These are phyloP conservation scores for Argyrosomus regius DNA, from an alignment of 2,797 vertebrate genomes.

Conservation along the genomic window DNA sequence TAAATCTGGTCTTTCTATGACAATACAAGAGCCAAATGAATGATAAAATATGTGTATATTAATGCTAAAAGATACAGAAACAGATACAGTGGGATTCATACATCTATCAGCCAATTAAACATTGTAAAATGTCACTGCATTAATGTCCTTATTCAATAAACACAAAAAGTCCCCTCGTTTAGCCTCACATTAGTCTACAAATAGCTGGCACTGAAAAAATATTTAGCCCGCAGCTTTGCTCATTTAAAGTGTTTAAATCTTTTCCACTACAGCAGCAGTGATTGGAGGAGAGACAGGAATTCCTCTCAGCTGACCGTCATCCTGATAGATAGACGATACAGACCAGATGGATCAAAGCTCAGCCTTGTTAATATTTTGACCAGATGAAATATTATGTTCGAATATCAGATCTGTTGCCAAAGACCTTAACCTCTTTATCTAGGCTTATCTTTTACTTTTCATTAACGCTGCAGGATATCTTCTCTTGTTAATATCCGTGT, in stretches of 20 bases:
- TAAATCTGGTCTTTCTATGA: background rate
- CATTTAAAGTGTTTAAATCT: constrained; percentile 28
- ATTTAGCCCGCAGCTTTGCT: constrained; percentile 43
- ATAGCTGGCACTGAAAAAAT: constrained; percentile 30
- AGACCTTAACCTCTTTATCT: background rate
- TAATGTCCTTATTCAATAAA: background rate
- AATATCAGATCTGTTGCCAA: constrained; percentile 15
- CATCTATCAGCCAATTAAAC: background rate
- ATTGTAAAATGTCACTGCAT: background rate
- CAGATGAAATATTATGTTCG: constrained; percentile 4
- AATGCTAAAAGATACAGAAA: background rate
- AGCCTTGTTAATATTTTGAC: constrained; percentile 25
- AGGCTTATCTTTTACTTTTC: background rate
- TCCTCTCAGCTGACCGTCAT: constrained; percentile 22
- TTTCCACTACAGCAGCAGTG: constrained; percentile 27
- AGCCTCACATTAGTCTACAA: constrained; percentile 4
- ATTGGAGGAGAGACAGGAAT: constrained; percentile 38
- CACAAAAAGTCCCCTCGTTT: background rate
- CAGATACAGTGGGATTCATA: too few species aligned
- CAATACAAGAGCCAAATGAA: background rate
- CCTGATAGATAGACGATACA: constrained; percentile 31
- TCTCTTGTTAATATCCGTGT: background rate
- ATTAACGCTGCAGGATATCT: too few species aligned
- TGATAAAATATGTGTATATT: background rate
- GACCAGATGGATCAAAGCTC: constrained; percentile 23